Percentiles rank a stretch among this genome's conserved stretches.
These are phyloP conservation scores for Pituophis catenifer DNA, from an alignment of 2,113 vertebrate species.

Conservation along the genomic window DNA sequence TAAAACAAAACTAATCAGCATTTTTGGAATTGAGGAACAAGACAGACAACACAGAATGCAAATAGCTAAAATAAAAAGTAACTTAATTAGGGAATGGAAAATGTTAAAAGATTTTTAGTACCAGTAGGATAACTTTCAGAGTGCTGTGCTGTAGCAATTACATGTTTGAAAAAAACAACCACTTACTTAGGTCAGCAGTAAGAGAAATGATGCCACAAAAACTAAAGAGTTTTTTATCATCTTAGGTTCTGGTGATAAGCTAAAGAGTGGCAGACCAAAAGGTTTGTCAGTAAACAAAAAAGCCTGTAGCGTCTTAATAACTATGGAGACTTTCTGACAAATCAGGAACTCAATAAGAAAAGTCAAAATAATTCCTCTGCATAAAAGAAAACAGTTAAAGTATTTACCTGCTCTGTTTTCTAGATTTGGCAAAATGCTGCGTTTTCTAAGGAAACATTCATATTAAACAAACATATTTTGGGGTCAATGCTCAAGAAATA, in stretches of 20 bases:
- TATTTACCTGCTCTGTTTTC: not conserved
- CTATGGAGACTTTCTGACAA: not conserved
- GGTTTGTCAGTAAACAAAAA: not conserved
- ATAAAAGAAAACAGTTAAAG: not conserved
- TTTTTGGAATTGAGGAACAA: not conserved
- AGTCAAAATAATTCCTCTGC: not conserved
- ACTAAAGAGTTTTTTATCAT: not conserved
- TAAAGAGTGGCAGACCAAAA: not conserved
- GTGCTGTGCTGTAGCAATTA: not conserved
- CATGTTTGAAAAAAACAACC: not conserved
- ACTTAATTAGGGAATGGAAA: not conserved
- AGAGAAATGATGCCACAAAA: not conserved
- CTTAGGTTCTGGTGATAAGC: not conserved
- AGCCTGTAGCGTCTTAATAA: not conserved
- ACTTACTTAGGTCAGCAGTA: not conserved
- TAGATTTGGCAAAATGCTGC: not conserved
- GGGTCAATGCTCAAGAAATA: not conserved
- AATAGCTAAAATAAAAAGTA: not conserved
- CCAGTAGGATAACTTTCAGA: not conserved
- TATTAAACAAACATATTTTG: not conserved
- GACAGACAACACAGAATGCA: not conserved
- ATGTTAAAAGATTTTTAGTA: not conserved
- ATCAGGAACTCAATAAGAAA: not conserved
- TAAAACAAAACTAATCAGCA: not conserved
- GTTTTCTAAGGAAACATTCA: not conserved